Evolutionary conservation across 2,888 invertebrate species (phyloP).

Genomic region (Nephrotoma guestfalica): DNA sequence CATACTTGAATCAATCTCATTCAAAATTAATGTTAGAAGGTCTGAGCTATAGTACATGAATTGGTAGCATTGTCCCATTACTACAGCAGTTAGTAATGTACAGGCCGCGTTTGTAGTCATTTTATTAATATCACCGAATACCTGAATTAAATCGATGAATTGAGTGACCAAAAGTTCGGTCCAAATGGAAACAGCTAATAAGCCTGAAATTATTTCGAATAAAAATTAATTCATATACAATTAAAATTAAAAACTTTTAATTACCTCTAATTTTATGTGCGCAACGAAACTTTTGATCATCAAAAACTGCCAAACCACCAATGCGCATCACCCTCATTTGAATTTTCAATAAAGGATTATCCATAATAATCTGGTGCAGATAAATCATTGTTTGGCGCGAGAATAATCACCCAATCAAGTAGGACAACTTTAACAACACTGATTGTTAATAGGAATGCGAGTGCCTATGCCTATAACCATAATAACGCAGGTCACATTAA

Average conservation of each 20-base stretch:
- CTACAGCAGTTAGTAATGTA: not conserved
- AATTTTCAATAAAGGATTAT: not conserved
- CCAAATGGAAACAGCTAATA: not conserved
- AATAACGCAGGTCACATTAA: no score
- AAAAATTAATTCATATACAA: not conserved
- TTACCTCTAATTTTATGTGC: not conserved
- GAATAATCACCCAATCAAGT: no score
- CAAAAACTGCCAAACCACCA: not conserved
- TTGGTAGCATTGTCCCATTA: not conserved
- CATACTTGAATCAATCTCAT: not conserved
- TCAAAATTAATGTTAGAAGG: not conserved
- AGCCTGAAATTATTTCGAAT: not conserved
- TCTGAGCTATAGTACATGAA: not conserved
- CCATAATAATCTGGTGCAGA: not conserved
- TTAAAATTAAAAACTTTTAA: not conserved
- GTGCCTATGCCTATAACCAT: no score
- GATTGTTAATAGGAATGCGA: no score
- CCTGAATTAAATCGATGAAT: not conserved
- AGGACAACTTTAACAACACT: no score
- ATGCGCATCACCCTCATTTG: not conserved
- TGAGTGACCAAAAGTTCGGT: not conserved
- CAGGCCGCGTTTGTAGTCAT: not conserved
- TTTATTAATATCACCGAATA: not conserved
- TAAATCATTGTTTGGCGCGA: not conserved
- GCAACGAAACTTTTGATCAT: not conserved